phyloP scores from a whole-genome alignment of 2,113 vertebrate genomes.

The Dendrocopos noguchii region DNA sequence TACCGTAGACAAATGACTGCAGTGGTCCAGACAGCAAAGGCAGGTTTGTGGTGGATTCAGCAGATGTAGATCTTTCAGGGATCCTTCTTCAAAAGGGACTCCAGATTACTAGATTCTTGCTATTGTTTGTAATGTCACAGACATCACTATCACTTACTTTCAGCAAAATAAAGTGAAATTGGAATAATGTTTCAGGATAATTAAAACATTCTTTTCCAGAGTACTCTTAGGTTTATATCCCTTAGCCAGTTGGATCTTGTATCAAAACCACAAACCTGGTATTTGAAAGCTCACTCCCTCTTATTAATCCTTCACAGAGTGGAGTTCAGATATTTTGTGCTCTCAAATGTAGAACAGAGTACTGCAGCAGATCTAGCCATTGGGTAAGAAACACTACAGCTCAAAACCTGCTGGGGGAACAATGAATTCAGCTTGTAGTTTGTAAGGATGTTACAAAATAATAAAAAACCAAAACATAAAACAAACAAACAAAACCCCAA shows the following conservation, averaged over 20 bases:
- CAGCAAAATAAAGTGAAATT: background rate
- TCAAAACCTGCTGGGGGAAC: background rate
- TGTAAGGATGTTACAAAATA: background rate
- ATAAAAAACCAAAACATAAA: too few relatives aligned
- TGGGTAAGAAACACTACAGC: background rate
- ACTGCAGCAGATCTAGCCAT: background rate
- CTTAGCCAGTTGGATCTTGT: background rate
- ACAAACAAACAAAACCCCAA: background rate
- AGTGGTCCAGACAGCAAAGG: background rate
- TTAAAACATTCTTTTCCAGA: background rate
- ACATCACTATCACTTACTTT: background rate
- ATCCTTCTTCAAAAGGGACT: background rate
- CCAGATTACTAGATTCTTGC: background rate
- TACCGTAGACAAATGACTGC: background rate
- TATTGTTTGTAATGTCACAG: background rate
- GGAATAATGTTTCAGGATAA: background rate
- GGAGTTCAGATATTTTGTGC: background rate
- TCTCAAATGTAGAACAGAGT: background rate
- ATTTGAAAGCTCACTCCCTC: background rate
- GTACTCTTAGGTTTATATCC: background rate
- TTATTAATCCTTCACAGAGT: background rate
- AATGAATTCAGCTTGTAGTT: background rate
- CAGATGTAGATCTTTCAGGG: fast-evolving
- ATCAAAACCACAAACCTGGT: background rate
- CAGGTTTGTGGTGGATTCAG: background rate